Base-by-base conservation (phyloP, 1,140 invertebrate species). In the Laupala kohalensis region DNA sequence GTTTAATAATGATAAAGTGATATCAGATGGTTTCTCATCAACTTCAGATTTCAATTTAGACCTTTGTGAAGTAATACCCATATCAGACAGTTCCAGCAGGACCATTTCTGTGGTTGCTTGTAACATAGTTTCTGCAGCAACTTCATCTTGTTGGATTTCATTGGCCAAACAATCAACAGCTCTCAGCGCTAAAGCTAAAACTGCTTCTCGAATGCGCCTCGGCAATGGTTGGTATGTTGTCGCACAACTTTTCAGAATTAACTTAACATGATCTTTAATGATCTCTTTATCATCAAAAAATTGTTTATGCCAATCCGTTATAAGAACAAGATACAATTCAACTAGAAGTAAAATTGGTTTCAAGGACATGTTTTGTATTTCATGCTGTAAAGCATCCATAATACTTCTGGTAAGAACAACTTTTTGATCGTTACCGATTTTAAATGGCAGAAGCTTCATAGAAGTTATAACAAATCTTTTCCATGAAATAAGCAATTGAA, bases 321-420 rank as follows among this genome's bases (percentile, higher is more conserved):
- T 30, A 4, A 68, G 67, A 15, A 68, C 29, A 19, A 68, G 29
- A 37, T 29, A 68, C 15, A 68, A 29, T 29, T 68, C 67, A n/a
- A 29, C 67, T 23, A 68, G 67, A 9, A 68, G 67, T 5, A 68
- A n/a, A 30, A 68, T 68, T 4, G 67, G 24, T 23, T 68, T 68
- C 27, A 68, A 29, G 27, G 6, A 29, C 67, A 68, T 68, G 5
- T 29, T n/a, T n/a, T 68, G 26, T 9, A 68, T 13, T 30, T 68
- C 67, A n/a, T 68, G 25, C n/a, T 29, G 27, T n/a, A 68, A 27
- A 2, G 67, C 67, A 29, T 23, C n/a, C 6, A 27, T 27, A 6
- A 29, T n/a, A 68, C 29, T 27, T 23, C 29, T 23, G 19, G 67
- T 29, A 15, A 68, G 24, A 23, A 68, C 27, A n/a, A 29, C 27